A percentile compares a stretch with the other conserved stretches of the same genome.
Conservation (phyloP, 2,113 vertebrate genomes). For the Sphaerodactylus townsendi region DNA sequence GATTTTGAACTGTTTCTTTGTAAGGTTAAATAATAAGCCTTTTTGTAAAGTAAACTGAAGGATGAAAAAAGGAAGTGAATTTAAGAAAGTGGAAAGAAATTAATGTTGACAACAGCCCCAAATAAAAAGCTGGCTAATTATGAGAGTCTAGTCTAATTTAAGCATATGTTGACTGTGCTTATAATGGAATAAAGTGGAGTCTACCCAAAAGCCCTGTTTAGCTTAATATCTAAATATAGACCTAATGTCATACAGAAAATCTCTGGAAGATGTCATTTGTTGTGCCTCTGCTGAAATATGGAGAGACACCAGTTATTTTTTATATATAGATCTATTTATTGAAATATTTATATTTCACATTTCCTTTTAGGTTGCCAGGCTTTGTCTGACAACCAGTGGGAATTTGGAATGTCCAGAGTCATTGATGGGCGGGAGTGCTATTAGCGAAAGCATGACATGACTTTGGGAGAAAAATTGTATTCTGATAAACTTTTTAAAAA, state of each 20-base stretch:
- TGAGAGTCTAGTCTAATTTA: background rate
- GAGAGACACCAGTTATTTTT: background rate
- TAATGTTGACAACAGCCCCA: conserved; percentile 26
- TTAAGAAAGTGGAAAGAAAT: conserved; percentile 39
- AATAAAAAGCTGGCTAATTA: conserved; percentile 1
- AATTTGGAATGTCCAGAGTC: too few relatives aligned
- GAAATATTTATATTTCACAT: too few relatives aligned
- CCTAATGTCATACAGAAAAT: background rate
- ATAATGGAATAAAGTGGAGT: fast-evolving
- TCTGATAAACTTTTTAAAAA: too few relatives aligned
- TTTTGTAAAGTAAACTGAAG: conserved; percentile 40
- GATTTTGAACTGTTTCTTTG: conserved; percentile 51
- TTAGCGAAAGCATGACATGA: too few relatives aligned
- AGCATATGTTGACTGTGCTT: background rate
- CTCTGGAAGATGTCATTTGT: background rate
- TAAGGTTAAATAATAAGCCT: conserved; percentile 45
- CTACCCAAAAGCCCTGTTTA: background rate
- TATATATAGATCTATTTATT: too few relatives aligned
- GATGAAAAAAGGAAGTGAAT: conserved; percentile 14
- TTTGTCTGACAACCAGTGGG: too few relatives aligned
- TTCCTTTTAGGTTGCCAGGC: too few relatives aligned
- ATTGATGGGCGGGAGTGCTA: too few relatives aligned
- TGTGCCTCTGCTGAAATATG: background rate
- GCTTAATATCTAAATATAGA: background rate
- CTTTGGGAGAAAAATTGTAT: too few relatives aligned